Conservation (phyloP, 2,797 vertebrate species). For the Acanthurus tractus region DNA sequence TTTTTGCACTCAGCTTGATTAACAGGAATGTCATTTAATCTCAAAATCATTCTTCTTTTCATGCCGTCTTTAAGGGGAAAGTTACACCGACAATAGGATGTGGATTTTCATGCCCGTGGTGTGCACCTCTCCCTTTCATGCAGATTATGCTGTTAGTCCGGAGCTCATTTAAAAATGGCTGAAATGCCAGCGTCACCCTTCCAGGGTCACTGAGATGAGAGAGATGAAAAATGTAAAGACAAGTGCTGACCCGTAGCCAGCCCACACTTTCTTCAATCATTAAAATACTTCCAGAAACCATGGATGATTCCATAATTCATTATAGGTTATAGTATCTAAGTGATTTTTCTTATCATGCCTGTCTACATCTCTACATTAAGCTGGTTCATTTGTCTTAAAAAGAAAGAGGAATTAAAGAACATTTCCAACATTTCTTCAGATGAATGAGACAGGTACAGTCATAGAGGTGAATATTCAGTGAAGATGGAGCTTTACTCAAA, state of each 20-base stretch:
- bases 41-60: slow-evolving; percentile 20
- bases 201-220: slow-evolving; percentile 82
- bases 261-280: slow-evolving; percentile 86
- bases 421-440: slow-evolving; percentile 67
- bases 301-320: slow-evolving; percentile 82
- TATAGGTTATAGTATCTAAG: slow-evolving; percentile 79
- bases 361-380: slow-evolving; percentile 79
- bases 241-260: slow-evolving; percentile 83
- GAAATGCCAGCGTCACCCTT: slow-evolving; percentile 81
- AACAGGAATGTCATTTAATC: not conserved
- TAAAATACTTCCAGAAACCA: slow-evolving; percentile 85
- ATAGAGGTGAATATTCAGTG: slow-evolving; percentile 79
- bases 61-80: slow-evolving; percentile 48
- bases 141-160: slow-evolving; percentile 62
- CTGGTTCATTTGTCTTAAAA: slow-evolving; percentile 77
- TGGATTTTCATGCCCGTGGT: slow-evolving; percentile 58
- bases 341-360: slow-evolving; percentile 83
- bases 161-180: slow-evolving; percentile 84
- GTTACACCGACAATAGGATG: slow-evolving; percentile 56
- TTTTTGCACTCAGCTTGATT: not conserved
- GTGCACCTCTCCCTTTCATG: slow-evolving; percentile 61
- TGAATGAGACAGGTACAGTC: slow-evolving; percentile 78
- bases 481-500: slow-evolving; percentile 78
- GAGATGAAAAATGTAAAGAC: slow-evolving; percentile 83
- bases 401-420: slow-evolving; percentile 73